Conservation (phyloP, 2,113 vertebrate species). For the Fulmarus glacialis region DNA sequence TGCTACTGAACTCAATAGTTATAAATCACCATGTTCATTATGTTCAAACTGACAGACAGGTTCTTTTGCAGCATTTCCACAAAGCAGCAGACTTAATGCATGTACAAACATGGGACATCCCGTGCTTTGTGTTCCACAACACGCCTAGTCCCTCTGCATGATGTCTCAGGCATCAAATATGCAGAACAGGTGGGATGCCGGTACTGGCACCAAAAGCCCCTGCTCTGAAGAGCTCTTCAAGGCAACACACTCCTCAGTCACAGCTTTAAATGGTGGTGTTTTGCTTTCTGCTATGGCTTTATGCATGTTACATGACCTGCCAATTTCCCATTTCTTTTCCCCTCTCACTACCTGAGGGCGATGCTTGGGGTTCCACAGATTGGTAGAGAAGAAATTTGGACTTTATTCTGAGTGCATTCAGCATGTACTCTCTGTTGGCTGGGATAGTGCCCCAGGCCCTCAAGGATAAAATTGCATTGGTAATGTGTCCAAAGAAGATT, state of each 20-base stretch:
- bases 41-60: background rate
- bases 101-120: background rate
- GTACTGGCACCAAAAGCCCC: rapidly evolving
- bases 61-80: background rate
- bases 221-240: background rate
- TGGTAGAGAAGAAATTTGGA: background rate
- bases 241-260: background rate
- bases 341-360: background rate
- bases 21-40: background rate
- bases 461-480: background rate
- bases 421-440: background rate
- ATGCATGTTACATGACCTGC: background rate
- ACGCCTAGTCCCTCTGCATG: background rate
- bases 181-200: background rate
- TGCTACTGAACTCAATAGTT: background rate
- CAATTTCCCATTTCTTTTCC: background rate
- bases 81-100: background rate
- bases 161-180: background rate
- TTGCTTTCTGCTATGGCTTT: background rate
- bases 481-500: background rate
- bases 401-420: background rate
- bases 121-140: background rate
- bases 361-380: background rate
- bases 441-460: background rate
- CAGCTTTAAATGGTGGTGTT: background rate